Percentiles rank a stretch among this genome's conserved stretches.
These are phyloP conservation scores for Pyrgus malvae DNA, from an alignment of 2,888 invertebrate species.

Conservation along the genomic window DNA sequence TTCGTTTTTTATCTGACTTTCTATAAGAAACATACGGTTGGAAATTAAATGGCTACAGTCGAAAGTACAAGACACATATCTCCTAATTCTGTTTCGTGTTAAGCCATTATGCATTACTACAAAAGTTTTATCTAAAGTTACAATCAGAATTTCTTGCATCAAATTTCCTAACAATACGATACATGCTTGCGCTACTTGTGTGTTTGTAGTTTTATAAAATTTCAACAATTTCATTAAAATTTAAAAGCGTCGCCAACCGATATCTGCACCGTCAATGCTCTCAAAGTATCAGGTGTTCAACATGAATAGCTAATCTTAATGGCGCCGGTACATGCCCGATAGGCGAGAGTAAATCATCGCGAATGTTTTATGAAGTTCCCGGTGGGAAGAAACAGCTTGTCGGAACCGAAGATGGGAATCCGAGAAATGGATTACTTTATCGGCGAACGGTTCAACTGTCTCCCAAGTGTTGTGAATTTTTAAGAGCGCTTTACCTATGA, in stretches of 20 bases:
- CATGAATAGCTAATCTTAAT: constrained; percentile 79
- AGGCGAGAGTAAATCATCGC: constrained; percentile 73
- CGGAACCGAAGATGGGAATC: constrained; percentile 38
- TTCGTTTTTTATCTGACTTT: no score
- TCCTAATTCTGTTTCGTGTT: no score
- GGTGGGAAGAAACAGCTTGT: constrained; percentile 75
- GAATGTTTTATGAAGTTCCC: constrained; percentile 64
- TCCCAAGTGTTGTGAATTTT: constrained; percentile 28
- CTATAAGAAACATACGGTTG: no score
- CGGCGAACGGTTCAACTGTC: constrained; percentile 21
- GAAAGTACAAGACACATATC: no score
- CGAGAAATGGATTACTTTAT: constrained; percentile 26
- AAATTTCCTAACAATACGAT: no score
- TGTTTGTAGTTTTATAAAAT: no score
- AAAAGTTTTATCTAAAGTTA: no score
- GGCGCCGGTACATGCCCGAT: constrained; percentile 63
- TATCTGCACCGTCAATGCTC: constrained; percentile 47
- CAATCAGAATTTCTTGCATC: no score
- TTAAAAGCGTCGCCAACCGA: constrained; percentile 5
- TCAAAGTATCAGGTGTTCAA: constrained; percentile 74
- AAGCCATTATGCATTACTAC: no score
- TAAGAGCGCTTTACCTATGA: constrained; percentile 23
- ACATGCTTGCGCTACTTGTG: no score
- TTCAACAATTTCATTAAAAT: no score
- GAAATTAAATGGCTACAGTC: no score